Evolutionary conservation across 2,888 invertebrate species (phyloP).

Genomic region (Thysanoteuthis rhombus): DNA sequence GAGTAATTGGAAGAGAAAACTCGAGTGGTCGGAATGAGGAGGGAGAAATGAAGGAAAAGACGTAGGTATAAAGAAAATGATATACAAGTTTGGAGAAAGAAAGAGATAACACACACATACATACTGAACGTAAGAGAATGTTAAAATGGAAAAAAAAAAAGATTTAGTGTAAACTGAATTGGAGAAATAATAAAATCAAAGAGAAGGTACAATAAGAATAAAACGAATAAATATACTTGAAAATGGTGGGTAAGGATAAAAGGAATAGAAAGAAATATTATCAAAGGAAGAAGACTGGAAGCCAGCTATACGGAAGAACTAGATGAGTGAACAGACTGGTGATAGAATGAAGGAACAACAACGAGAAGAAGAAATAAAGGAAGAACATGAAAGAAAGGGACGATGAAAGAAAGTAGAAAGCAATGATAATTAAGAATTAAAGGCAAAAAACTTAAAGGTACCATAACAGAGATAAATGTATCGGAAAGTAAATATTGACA

Average conservation of each 20-base stretch:
- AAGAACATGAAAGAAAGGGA: no score
- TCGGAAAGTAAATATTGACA: not conserved
- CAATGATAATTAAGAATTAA: not conserved
- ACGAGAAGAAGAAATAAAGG: no score
- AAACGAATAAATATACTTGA: no score
- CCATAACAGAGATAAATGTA: not conserved
- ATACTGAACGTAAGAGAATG: not conserved
- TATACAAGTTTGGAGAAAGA: no score
- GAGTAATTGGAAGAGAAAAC: not conserved
- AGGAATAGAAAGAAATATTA: no score
- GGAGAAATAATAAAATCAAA: not conserved
- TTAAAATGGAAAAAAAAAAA: not conserved
- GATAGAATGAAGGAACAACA: no score
- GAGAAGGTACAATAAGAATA: not conserved
- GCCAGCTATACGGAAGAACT: no score
- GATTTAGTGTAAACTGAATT: not conserved
- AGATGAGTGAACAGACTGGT: no score
- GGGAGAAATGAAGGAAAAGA: not conserved
- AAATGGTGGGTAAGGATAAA: no score
- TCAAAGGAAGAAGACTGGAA: no score
- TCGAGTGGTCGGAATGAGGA: not conserved
- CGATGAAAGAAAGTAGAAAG: not conserved
- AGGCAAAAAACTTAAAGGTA: not conserved
- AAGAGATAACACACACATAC: no score
- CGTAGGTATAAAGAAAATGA: no score